A percentile compares a stretch with the other conserved stretches of the same genome.
These are phyloP conservation scores for Drosophila sp. DNA, from an alignment of 1,140 invertebrate species.

Conservation along the genomic window DNA sequence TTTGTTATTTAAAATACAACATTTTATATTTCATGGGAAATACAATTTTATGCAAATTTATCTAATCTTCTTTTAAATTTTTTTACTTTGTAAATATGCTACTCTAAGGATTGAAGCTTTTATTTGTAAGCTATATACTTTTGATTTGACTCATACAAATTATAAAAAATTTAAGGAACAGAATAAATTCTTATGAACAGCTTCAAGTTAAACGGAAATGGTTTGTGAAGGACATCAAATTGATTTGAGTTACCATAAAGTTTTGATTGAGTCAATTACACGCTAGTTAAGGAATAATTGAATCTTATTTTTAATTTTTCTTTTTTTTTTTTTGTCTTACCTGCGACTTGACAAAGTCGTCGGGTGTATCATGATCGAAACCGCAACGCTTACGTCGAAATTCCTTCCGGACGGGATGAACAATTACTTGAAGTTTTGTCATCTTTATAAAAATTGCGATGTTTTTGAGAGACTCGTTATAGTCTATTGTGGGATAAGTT, in stretches of 20 bases:
- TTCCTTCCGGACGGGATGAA: slow-evolving; percentile 78
- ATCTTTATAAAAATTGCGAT: slow-evolving; percentile 31
- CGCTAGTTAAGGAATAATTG: not conserved
- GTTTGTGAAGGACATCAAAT: not conserved
- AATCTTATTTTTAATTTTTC: not conserved
- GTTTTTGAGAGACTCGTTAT: not conserved
- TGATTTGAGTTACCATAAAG: not conserved
- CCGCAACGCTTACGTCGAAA: slow-evolving; percentile 73
- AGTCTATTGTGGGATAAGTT: not conserved
- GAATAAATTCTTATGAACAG: not conserved
- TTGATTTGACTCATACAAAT: too few relatives aligned
- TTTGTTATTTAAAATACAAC: too few relatives aligned
- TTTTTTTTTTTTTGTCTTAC: slow-evolving; percentile 61
- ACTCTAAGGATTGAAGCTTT: too few relatives aligned
- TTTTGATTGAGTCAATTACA: not conserved
- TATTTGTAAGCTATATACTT: too few relatives aligned
- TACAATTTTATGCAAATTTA: too few relatives aligned
- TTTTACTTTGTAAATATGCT: too few relatives aligned
- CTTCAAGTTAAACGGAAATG: not conserved
- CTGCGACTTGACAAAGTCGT: slow-evolving; percentile 83
- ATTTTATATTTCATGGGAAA: too few relatives aligned
- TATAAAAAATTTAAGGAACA: too few relatives aligned
- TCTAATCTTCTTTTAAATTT: too few relatives aligned
- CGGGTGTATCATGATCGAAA: slow-evolving; percentile 76
- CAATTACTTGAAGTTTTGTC: slow-evolving; percentile 68